Percentiles rank a stretch among this genome's conserved stretches.
These are phyloP conservation scores for Takifugu rubripes DNA, from an alignment of 2,797 vertebrate genomes.

Conservation along the genomic window DNA sequence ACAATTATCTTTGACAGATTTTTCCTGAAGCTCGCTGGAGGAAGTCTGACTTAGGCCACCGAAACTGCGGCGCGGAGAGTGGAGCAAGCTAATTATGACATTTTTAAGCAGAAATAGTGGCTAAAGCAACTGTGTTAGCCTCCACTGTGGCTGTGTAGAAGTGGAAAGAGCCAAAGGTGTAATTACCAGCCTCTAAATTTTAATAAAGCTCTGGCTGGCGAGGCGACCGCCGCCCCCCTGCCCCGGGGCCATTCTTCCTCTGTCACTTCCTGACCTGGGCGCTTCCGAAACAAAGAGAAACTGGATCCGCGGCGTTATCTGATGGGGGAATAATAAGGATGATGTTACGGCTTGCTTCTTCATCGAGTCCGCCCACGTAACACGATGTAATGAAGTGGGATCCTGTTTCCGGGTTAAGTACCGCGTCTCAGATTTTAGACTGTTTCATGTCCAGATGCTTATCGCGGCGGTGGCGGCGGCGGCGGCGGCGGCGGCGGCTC, in stretches of 20 bases:
- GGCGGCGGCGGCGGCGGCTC: not conserved
- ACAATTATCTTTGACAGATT: not conserved
- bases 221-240: slow-evolving; percentile 11
- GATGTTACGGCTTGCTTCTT: slow-evolving; percentile 60
- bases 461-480: slow-evolving; percentile 36
- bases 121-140: no score
- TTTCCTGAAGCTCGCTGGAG: not conserved
- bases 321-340: slow-evolving; percentile 50
- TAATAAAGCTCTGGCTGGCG: not conserved
- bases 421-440: slow-evolving; percentile 56
- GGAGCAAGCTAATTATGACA: not conserved
- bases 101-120: not conserved
- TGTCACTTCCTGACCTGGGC: slow-evolving; percentile 39
- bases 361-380: slow-evolving; percentile 50
- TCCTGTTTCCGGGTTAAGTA: slow-evolving; percentile 58
- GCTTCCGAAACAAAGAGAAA: slow-evolving; percentile 48
- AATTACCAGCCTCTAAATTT: not conserved
- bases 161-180: no score
- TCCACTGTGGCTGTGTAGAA: no score
- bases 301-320: slow-evolving; percentile 51
- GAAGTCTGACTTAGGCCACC: not conserved
- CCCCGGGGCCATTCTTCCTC: slow-evolving; percentile 36
- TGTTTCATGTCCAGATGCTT: slow-evolving; percentile 67
- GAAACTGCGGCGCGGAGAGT: no score
- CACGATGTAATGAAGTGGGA: slow-evolving; percentile 62